A percentile compares a stretch with the other conserved stretches of the same genome.
These are phyloP conservation scores for Furnarius figulus DNA, from an alignment of 2,113 vertebrate species.

Conservation along the genomic window DNA sequence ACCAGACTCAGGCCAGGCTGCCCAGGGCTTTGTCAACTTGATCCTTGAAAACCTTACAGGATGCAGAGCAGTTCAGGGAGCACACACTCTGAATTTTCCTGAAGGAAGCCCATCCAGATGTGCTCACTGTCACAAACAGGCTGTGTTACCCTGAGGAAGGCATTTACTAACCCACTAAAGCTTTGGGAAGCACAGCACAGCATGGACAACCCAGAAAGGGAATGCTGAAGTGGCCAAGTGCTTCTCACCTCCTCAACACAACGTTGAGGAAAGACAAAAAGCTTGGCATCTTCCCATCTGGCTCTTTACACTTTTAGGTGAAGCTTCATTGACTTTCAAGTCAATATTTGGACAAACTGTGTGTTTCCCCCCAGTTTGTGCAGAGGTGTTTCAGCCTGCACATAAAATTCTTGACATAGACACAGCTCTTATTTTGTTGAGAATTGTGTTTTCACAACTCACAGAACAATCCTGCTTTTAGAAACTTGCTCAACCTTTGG, in stretches of 20 bases:
- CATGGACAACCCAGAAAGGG: not conserved
- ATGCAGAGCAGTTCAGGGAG: not conserved
- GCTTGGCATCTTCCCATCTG: not conserved
- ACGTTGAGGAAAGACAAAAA: fast-evolving
- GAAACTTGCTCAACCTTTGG: constrained; percentile 59
- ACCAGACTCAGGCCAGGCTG: not conserved
- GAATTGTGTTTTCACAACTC: constrained; percentile 36
- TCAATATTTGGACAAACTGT: not conserved
- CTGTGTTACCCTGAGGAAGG: not conserved
- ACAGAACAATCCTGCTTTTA: constrained; percentile 64
- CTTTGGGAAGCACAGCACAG: not conserved
- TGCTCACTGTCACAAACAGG: not conserved
- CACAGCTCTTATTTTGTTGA: not conserved
- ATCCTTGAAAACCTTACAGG: not conserved
- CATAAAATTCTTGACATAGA: not conserved
- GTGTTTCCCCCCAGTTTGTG: not conserved
- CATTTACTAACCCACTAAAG: not conserved
- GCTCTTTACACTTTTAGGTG: not conserved
- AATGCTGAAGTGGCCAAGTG: fast-evolving
- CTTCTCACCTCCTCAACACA: not conserved
- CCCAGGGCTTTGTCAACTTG: not conserved
- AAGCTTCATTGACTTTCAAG: not conserved
- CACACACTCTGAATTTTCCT: not conserved
- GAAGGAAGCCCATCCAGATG: not conserved
- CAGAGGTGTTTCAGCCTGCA: constrained; percentile 20